Evolutionary conservation across 2,888 invertebrate species (phyloP).

Genomic region (Dicyrtomina minuta): DNA sequence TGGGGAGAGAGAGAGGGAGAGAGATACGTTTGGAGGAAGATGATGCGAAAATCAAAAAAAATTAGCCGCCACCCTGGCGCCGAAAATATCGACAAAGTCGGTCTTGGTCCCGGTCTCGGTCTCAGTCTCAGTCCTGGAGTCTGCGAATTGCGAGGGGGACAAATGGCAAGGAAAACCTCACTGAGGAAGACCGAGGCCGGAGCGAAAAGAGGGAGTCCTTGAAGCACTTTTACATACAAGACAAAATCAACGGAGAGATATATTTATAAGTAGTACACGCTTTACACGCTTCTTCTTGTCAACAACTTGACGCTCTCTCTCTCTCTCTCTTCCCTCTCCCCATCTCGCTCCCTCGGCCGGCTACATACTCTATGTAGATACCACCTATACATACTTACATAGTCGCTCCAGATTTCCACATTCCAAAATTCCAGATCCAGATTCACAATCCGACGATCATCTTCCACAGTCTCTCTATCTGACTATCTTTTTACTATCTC

Average conservation of each 20-base stretch:
- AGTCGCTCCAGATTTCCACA: not conserved
- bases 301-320: conserved; percentile 43
- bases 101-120: not conserved
- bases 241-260: too few species aligned
- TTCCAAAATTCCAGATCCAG: not conserved
- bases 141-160: conserved; percentile 50
- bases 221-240: too few species aligned
- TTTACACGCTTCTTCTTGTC: conserved; percentile 29
- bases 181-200: conserved; percentile 4
- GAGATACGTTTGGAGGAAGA: too few species aligned
- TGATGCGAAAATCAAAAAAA: conserved; percentile 35
- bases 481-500: too few species aligned
- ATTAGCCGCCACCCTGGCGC: conserved; percentile 50
- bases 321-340: not conserved
- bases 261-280: not conserved
- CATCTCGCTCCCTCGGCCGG: not conserved
- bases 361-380: not conserved
- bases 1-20: not conserved
- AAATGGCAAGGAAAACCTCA: too few species aligned
- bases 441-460: too few species aligned
- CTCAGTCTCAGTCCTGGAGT: conserved; percentile 37
- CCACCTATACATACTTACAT: not conserved
- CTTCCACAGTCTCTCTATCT: too few species aligned
- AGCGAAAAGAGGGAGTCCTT: not conserved
- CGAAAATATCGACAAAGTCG: conserved; percentile 50